Base-by-base conservation (phyloP, 1,140 invertebrate species). In the Zaprionus africanus region DNA sequence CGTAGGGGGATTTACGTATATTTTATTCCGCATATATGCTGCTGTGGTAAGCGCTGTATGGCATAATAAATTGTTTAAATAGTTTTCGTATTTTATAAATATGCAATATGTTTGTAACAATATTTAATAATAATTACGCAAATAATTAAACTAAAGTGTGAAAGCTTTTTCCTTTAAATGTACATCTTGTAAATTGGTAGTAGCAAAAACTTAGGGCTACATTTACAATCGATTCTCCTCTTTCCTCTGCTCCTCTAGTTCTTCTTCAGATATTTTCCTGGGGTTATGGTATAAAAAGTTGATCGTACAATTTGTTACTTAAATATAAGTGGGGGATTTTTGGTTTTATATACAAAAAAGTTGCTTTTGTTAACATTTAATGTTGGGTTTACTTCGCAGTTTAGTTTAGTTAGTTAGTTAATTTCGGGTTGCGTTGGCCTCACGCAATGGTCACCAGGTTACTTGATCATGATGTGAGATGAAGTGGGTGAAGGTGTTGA, bases 91-190 rank as follows among this genome's bases (percentile, higher is more conserved):
- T 49, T 70, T 69, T 88, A 88, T 87, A 88, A 88, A 84, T 87
- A 85, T 81, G 83, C 71, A 82, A 84, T 88, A 90, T 90, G 81
- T 84, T 88, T 88, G 75, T 88, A 88, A 88, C 84, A 88, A 88
- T 88, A 90, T 90, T 84, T 78, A 90, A 78, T 81, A 64, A 61
- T 87, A 83, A 84, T 88, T 88, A 87, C 65, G 84, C 84, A 88
- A 88, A 88, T 88, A 88, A 88, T 88, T 88, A 90, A 88, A 88
- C 84, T 88, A 88, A 88, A 88, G 85, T 88, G 85, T 88, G 81
- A 88, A 90, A 88, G 85, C 85, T 90, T 88, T 88, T 70, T 90
- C 85, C 81, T 77, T 90, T 78, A 79, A 90, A 90, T 88, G 77
- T 88, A 88, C 85, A 90, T 82, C 70, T 76, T 88, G 84, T 88